phyloP scores from a whole-genome alignment of 2,113 vertebrate genomes.

The Gorilla gorilla region DNA sequence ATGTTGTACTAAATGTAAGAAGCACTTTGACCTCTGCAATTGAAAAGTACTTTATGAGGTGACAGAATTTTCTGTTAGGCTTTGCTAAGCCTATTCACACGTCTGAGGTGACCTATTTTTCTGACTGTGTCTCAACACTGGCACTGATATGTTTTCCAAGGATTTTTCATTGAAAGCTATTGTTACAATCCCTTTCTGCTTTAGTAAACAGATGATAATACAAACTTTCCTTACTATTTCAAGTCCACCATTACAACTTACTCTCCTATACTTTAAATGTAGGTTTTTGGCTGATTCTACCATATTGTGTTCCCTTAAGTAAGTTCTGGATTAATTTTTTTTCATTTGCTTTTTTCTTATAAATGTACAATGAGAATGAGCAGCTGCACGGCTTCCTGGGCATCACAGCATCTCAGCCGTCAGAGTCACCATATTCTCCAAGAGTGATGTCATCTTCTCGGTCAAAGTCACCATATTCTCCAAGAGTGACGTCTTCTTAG shows the following conservation, averaged over 20 bases:
- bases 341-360: constrained; percentile 10
- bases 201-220: not conserved
- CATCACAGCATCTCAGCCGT: not conserved
- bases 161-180: not conserved
- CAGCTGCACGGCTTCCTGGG: not conserved
- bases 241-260: not conserved
- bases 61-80: not conserved
- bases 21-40: not conserved
- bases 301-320: not conserved
- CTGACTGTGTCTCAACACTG: not conserved
- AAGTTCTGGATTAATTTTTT: not conserved
- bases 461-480: not conserved
- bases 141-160: not conserved
- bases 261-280: not conserved
- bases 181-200: not conserved
- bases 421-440: not conserved
- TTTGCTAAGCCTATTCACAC: not conserved
- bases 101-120: not conserved
- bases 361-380: constrained; percentile 16
- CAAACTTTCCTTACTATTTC: constrained; percentile 8
- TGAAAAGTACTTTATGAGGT: not conserved
- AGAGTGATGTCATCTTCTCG: not conserved
- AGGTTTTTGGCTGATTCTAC: not conserved
- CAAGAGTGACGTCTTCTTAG: not conserved
- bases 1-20: not conserved